Evolutionary conservation across 2,113 vertebrate species (phyloP).

Genomic region (Macaca nemestrina): DNA sequence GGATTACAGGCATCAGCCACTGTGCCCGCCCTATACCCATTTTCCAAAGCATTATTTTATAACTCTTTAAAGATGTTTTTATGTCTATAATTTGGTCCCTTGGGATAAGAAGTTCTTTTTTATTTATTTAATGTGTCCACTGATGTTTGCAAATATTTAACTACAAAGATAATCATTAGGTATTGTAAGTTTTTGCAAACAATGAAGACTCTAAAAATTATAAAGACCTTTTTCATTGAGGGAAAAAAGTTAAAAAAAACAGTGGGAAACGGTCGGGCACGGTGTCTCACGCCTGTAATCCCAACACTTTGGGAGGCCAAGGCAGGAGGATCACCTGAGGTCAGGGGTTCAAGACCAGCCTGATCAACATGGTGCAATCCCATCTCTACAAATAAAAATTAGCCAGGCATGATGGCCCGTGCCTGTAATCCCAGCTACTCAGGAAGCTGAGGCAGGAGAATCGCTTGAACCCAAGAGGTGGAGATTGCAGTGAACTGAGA

Average conservation of each 20-base stretch:
- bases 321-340: no score
- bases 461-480: no score
- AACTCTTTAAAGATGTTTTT: slow-evolving; percentile 25
- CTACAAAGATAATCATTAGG: background rate
- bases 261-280: background rate
- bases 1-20: no score
- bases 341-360: no score
- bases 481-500: no score
- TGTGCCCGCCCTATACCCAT: background rate
- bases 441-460: no score
- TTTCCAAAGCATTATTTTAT: slow-evolving; percentile 6
- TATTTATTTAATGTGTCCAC: background rate
- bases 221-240: background rate
- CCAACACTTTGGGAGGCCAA: no score
- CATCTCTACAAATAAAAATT: no score
- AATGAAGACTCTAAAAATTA: background rate
- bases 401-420: no score
- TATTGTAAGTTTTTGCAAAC: background rate
- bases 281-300: no score
- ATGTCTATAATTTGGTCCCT: background rate
- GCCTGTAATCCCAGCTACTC: no score
- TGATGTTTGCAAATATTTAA: background rate
- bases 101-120: background rate
- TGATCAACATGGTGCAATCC: no score
- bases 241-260: background rate